phyloP scores from a whole-genome alignment of 2,888 invertebrate species.

The Caradrina kadenii region DNA sequence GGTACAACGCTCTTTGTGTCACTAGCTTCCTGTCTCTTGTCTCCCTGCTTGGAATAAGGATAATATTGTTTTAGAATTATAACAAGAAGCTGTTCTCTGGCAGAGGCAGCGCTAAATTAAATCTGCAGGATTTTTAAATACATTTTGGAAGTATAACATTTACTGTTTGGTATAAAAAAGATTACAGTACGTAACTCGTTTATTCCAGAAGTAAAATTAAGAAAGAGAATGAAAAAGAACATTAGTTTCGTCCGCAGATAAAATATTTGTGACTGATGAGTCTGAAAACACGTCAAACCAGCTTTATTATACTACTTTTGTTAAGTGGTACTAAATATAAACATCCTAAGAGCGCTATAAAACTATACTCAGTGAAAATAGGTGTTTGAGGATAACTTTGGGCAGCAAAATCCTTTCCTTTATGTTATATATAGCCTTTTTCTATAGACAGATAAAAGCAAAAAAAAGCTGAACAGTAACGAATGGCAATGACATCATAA shows the following conservation, averaged over 20 bases:
- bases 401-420: conserved; percentile 28
- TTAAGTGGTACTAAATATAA: conserved; percentile 48
- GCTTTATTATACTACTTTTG: conserved; percentile 47
- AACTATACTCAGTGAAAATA: conserved; percentile 48
- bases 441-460: background rate
- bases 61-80: conserved; percentile 59
- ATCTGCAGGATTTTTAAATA: conserved; percentile 43
- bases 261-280: conserved; percentile 32
- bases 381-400: conserved; percentile 49
- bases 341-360: conserved; percentile 45
- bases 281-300: conserved; percentile 25
- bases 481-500: background rate
- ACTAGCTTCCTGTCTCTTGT: conserved; percentile 61
- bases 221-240: conserved; percentile 22
- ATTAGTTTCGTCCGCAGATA: conserved; percentile 21
- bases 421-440: conserved; percentile 17
- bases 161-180: conserved; percentile 5
- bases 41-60: conserved; percentile 58
- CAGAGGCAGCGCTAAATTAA: conserved; percentile 29
- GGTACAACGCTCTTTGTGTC: conserved; percentile 68
- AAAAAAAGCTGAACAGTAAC: background rate
- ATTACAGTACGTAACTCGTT: conserved; percentile 2
- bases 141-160: conserved; percentile 6
- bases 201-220: conserved; percentile 28
- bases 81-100: conserved; percentile 43